Conservation (phyloP, 2,797 vertebrate genomes). For the Masticophis lateralis region DNA sequence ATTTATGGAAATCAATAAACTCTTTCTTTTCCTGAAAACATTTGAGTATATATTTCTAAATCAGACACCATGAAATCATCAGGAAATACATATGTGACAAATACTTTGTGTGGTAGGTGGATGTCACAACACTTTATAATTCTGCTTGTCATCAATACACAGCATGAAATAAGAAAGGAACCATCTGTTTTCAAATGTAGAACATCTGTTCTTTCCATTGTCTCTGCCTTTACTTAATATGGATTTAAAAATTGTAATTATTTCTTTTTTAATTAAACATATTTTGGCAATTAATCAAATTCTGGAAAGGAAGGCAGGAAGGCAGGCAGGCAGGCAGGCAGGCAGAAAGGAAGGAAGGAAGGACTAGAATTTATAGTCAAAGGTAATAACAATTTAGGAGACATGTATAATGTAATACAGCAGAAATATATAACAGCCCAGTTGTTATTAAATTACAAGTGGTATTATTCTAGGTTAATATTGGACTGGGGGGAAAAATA, state of each 20-base stretch:
- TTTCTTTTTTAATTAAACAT: slow-evolving; percentile 52
- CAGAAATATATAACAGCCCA: background rate
- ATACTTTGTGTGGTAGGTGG: background rate
- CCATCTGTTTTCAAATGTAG: slow-evolving; percentile 56
- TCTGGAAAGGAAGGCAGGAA: background rate
- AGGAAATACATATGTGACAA: background rate
- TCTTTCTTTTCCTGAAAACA: background rate
- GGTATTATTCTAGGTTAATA: background rate
- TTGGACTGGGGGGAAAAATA: background rate
- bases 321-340: background rate
- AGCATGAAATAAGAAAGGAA: slow-evolving; percentile 43
- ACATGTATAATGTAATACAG: background rate
- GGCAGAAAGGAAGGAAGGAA: background rate
- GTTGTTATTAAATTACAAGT: slow-evolving; percentile 1
- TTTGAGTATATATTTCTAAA: background rate
- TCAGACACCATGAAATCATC: background rate
- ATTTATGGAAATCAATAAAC: background rate
- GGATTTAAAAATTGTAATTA: slow-evolving; percentile 53
- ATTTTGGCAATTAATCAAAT: background rate
- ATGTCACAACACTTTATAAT: background rate
- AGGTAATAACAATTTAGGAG: slow-evolving; percentile 2
- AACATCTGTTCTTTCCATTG: slow-evolving; percentile 50
- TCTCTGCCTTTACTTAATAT: slow-evolving; percentile 37
- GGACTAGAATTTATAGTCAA: background rate
- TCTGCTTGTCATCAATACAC: background rate